Evolutionary conservation across 2,797 vertebrate species (phyloP).

Genomic region (Petrocephalus sullivani): DNA sequence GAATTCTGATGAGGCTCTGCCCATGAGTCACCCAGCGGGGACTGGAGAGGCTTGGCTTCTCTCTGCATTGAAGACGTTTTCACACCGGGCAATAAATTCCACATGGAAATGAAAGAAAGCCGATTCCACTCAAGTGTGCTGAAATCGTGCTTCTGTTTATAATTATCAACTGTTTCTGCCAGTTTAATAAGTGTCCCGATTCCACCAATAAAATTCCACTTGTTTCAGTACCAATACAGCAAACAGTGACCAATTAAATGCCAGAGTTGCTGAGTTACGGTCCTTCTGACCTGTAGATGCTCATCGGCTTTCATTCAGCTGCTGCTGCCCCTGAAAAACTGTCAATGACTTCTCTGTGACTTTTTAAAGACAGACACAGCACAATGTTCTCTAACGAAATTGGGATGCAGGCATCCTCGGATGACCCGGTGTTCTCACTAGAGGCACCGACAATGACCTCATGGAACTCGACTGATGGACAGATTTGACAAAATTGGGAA

Average conservation of each 20-base stretch:
- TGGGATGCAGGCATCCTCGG: background rate
- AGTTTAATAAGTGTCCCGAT: background rate
- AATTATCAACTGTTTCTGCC: background rate
- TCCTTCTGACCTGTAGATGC: background rate
- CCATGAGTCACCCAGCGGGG: background rate
- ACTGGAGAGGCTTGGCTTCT: background rate
- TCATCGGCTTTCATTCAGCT: background rate
- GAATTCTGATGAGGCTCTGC: conserved; percentile 22
- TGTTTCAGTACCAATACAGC: background rate
- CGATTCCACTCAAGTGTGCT: background rate
- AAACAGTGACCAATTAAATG: background rate
- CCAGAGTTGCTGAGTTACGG: background rate
- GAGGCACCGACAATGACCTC: background rate
- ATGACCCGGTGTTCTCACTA: background rate
- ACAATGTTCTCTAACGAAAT: background rate
- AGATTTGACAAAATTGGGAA: background rate
- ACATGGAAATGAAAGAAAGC: background rate
- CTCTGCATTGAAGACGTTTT: conserved; percentile 15
- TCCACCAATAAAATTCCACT: background rate
- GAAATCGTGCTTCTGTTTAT: background rate
- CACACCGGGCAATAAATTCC: background rate
- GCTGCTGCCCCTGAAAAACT: background rate
- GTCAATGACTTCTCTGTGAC: background rate
- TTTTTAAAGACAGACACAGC: background rate
- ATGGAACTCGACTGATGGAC: background rate